Base-by-base conservation (phyloP, 2,113 vertebrate species). In the Furnarius figulus region DNA sequence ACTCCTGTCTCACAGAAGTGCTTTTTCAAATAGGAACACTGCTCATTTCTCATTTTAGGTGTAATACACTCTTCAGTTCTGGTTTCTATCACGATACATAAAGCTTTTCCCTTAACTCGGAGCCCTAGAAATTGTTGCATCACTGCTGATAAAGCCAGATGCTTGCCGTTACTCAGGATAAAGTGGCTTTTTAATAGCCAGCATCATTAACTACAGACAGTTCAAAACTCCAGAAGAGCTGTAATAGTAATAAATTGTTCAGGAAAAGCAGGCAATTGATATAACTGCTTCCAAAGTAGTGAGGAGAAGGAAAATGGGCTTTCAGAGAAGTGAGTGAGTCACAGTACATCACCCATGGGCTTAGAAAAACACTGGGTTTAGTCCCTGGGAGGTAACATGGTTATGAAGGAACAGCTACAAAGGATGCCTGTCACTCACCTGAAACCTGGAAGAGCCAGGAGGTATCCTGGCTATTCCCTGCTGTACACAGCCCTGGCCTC, bases 181-280 rank as follows among this genome's bases (percentile, higher is more conserved):
- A 95, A 94, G 81, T 84, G 72, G 65, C 65, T 92, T 72, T 90
- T 87, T 95, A 96, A 94, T 92, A 94, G 87, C 46, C 63, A 58
- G 76, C 87, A 90, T 93, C 90, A 85, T 96, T 93, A 95, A 82
- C 88, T 93, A 85, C 77, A 92, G 93, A 87, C 72, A 76, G 42
- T 90, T 92, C 68, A 95, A 85, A 90, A 92, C 87, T 92, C 70
- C 40, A 74, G 18, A 71, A 87, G 68, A 87, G 59, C 71, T 53
- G 71, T 94, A 91, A 96, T 89, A 91, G 63, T 85, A 95, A 96
- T 83, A 89, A 93, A 96, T 93, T 92, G 89, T 85, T 83, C 90
- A 71, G 73, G 71, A 78, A 85, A 92, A 82, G 76, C 79, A 76
- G 87, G 89, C 73, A 93, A 92, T 85, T 96, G 89, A 97, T 97